These are phyloP conservation scores for Baronia brevicornis DNA, from an alignment of 2,888 invertebrate genomes.

Conservation along the genomic window DNA sequence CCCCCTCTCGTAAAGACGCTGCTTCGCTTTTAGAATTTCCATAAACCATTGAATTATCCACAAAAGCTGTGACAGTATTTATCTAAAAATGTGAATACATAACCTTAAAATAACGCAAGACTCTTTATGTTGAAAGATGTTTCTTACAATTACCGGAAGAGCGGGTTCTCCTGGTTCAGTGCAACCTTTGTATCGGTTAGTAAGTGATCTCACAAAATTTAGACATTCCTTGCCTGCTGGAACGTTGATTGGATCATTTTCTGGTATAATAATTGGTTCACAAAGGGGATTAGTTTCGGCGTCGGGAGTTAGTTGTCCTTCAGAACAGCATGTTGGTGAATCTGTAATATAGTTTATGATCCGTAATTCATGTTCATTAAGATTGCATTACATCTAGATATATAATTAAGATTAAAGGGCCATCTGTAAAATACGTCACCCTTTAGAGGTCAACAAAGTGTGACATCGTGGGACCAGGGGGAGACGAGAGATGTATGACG, in stretches of 20 bases:
- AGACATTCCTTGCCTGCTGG: slow-evolving; percentile 6
- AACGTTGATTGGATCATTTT: slow-evolving; percentile 3
- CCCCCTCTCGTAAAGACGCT: slow-evolving; percentile 3
- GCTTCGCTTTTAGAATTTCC: slow-evolving; percentile 4
- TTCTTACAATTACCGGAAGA: slow-evolving; percentile 3
- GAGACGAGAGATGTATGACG: no score
- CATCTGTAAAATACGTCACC: no score
- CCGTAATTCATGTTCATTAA: no score
- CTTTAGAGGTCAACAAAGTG: no score
- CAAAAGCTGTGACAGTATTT: slow-evolving; percentile 7
- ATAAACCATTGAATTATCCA: slow-evolving; percentile 9
- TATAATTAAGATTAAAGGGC: no score
- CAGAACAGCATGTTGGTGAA: no score
- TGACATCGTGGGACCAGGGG: no score
- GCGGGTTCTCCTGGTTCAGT: slow-evolving; percentile 3
- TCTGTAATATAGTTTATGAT: no score
- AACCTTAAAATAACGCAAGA: no score
- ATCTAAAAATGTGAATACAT: slow-evolving; percentile 3
- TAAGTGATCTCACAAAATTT: slow-evolving; percentile 8
- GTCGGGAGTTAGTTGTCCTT: slow-evolving; percentile 7
- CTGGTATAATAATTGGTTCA: slow-evolving; percentile 8
- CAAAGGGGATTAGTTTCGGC: slow-evolving; percentile 5
- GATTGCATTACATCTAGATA: no score
- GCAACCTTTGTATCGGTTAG: slow-evolving; percentile 8
- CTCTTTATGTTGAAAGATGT: neutral